These are phyloP conservation scores for Athetis lepigone DNA, from an alignment of 2,888 invertebrate genomes.

Conservation along the genomic window DNA sequence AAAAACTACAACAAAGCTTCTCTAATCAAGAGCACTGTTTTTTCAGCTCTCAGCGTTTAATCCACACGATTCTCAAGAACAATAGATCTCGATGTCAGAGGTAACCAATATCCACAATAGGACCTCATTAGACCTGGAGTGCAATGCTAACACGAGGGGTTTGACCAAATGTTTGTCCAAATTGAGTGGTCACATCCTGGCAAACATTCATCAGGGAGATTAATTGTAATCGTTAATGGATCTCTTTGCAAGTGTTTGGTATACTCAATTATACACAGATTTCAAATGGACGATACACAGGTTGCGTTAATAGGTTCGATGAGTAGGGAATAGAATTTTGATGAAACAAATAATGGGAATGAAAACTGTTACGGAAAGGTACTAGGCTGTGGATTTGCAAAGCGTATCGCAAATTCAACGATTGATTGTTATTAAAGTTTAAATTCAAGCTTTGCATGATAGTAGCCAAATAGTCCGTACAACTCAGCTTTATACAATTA, in stretches of 20 bases:
- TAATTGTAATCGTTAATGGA: constrained; percentile 87
- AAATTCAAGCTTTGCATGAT: no score
- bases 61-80: constrained; percentile 52
- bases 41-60: constrained; percentile 36
- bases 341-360: no score
- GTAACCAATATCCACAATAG: constrained; percentile 72
- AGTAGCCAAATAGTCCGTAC: no score
- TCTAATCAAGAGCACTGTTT: constrained; percentile 34
- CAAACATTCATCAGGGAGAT: constrained; percentile 89
- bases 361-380: no score
- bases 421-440: no score
- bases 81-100: constrained; percentile 59
- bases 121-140: constrained; percentile 85
- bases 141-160: constrained; percentile 83
- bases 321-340: constrained; percentile 5
- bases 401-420: no score
- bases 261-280: constrained; percentile 66
- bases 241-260: constrained; percentile 77
- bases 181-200: constrained; percentile 82
- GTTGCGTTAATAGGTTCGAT: constrained; percentile 18
- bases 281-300: constrained; percentile 54
- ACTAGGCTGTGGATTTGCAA: no score
- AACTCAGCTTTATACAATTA: no score
- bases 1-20: constrained; percentile 7
- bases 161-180: constrained; percentile 80